Evolutionary conservation across 2,113 vertebrate genomes (phyloP), one percentile per base, ranked within the genome.

Genomic region (Megaceryle torquata): DNA sequence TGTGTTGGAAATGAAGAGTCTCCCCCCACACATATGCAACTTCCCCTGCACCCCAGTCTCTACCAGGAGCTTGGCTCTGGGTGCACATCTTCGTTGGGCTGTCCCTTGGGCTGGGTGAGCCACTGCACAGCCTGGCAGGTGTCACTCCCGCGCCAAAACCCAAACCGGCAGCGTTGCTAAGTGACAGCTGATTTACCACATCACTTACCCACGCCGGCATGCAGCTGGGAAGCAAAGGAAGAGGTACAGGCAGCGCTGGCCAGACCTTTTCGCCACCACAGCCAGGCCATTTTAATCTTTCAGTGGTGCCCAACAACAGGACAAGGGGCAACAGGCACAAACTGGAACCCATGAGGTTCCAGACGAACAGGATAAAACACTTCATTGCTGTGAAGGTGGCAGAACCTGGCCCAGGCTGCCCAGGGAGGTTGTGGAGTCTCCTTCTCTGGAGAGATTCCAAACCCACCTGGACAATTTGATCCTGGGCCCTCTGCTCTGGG

Each of bases 171-270:
- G 56, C 6, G 72, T 96, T 96, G 96, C 94, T 96, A 90, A 96
- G 95, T 90, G 92, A 95, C 95, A 93, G 69, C 64, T 81, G 69
- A 93, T 77, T 76, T 84, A 78, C 91, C 67, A 37, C 76, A 59
- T 83, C 22, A 1, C 44, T 86, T 31, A 83, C 46, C 81, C 80
- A 78, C 25, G 72, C 37, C 3, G 0, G 63, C 24, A 59, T 11
- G 9, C 48, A 43, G 37, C 33, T 19, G 65, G 28, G 63, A 50
- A 76, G 79, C 43, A 13, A 20, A 56, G 44, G 33, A 65, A 80
- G 41, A 69, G 35, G 54, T 24, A 28, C 4, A 4, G 72, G 11
- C 60, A 57, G 19, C 2, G 4, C 50, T 35, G 53, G 21, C 46
- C 65, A 59, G 46, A 51, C 22, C 35, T 57, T 10, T 31, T 16